Percentiles rank a stretch among this genome's conserved stretches.
phyloP scores from a whole-genome alignment of 2,888 invertebrate genomes.

The Cloeon dipterum region DNA sequence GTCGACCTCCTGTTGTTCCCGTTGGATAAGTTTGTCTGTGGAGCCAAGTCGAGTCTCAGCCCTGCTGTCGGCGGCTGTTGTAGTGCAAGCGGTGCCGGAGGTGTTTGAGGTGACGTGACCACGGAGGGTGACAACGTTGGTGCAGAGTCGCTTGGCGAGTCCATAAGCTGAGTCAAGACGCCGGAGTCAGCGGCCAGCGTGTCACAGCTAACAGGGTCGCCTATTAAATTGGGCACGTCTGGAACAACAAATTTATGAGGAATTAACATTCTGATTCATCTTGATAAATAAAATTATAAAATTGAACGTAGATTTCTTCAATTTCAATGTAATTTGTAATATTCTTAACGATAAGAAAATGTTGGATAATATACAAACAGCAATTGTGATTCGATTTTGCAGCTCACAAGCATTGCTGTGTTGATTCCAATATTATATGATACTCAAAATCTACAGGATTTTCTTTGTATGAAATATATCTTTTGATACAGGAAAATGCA shows the following conservation, averaged over 20 bases:
- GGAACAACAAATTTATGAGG: neutral
- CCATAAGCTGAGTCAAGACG: neutral
- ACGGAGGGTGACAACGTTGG: slow-evolving; percentile 11
- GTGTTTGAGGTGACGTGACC: slow-evolving; percentile 7
- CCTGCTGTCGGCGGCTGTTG: slow-evolving; percentile 9
- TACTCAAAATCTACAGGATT: no score
- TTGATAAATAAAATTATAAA: no score
- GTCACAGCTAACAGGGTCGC: slow-evolving; percentile 10
- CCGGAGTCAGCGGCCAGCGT: slow-evolving; percentile 10
- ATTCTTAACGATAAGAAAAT: no score
- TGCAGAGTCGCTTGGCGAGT: slow-evolving; percentile 8
- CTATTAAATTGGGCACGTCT: neutral
- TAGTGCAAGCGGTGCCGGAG: neutral
- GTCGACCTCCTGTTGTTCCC: slow-evolving; percentile 7
- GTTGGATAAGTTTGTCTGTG: slow-evolving; percentile 12
- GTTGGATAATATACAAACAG: no score
- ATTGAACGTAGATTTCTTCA: no score
- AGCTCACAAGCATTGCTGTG: no score
- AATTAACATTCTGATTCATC: no score
- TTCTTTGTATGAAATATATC: no score
- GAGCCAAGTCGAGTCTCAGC: slow-evolving; percentile 14
- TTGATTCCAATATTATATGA: no score
- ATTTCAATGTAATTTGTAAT: no score
- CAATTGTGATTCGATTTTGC: no score
- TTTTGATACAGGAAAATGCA: no score